A percentile compares a stretch with the other conserved stretches of the same genome.
phyloP scores from a whole-genome alignment of 2,113 vertebrate genomes.

The Myotis yumanensis region DNA sequence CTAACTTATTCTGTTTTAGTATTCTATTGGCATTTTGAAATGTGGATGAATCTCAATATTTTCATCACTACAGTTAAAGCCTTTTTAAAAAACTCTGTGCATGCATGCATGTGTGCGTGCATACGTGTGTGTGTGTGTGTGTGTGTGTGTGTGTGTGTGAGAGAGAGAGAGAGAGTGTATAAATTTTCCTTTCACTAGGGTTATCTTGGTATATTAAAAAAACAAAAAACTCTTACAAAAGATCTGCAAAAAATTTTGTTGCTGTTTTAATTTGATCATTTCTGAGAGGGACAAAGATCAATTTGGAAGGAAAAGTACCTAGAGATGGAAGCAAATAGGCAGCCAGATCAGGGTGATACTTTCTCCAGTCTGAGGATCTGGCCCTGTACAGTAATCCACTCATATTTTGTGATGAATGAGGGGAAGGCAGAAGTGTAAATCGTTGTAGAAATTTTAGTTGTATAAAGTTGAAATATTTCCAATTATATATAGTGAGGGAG shows the following conservation, averaged over 20 bases:
- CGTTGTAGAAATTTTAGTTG: background rate
- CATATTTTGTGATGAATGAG: background rate
- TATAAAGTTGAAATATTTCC: background rate
- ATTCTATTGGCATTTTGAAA: slow-evolving; percentile 37
- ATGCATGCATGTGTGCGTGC: background rate
- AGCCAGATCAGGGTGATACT: background rate
- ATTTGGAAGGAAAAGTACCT: background rate
- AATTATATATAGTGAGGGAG: background rate
- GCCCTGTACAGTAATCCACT: background rate
- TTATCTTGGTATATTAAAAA: background rate
- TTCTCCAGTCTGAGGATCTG: background rate
- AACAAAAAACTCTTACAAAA: background rate
- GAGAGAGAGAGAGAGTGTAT: too few relatives aligned
- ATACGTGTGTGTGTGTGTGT: background rate
- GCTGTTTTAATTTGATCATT: background rate
- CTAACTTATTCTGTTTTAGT: background rate
- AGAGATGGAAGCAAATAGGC: background rate
- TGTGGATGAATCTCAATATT: background rate
- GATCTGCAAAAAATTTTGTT: background rate
- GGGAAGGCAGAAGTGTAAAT: background rate
- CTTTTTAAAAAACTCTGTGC: background rate
- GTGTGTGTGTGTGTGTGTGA: background rate
- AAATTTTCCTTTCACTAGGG: background rate
- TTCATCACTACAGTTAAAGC: background rate
- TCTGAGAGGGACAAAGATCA: background rate